phyloP scores from a whole-genome alignment of 2,797 vertebrate species.

The Eleutherodactylus coqui region DNA sequence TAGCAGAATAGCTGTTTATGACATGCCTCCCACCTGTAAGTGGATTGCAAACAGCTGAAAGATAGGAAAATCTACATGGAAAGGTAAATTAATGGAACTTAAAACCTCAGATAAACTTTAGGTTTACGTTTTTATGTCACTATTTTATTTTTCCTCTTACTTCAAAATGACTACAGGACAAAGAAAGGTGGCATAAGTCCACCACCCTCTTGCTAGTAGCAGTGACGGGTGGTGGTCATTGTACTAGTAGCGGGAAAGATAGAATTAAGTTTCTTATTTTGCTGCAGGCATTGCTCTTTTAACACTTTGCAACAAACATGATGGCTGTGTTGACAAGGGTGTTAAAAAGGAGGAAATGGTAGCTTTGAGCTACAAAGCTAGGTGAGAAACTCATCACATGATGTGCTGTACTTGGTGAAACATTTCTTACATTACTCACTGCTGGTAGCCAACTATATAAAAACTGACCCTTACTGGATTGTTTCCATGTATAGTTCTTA shows the following conservation, averaged over 20 bases:
- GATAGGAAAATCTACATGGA: no score
- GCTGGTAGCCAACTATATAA: background rate
- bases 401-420: background rate
- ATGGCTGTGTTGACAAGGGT: constrained; percentile 15
- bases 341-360: constrained; percentile 9
- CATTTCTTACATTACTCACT: background rate
- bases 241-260: background rate
- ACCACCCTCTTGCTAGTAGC: background rate
- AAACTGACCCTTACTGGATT: background rate
- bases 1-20: no score
- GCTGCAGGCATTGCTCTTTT: constrained; percentile 3
- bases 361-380: background rate
- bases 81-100: no score
- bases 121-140: background rate
- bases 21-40: no score
- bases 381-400: constrained; percentile 9
- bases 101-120: no score
- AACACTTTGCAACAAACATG: constrained; percentile 26
- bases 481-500: background rate
- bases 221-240: constrained; percentile 19
- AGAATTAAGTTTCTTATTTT: background rate
- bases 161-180: background rate
- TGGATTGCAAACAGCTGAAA: no score
- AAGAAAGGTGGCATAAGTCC: background rate
- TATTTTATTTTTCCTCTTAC: background rate